Conservation (phyloP, 1,140 invertebrate species). For the Caenorhabditis remanei region DNA sequence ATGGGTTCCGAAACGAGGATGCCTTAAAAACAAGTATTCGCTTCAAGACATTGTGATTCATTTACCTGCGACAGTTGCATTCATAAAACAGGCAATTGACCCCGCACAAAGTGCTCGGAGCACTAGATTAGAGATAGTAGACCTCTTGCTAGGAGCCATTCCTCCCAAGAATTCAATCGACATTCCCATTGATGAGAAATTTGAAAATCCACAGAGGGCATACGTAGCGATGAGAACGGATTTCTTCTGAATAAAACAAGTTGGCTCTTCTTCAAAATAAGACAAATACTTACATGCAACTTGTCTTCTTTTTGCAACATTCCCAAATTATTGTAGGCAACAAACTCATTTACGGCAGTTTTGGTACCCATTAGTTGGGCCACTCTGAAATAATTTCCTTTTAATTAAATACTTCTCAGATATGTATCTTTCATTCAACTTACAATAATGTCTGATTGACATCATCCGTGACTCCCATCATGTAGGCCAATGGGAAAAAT, state of each 20-base stretch:
- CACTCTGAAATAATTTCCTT: constrained; percentile 79
- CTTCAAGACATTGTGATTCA: background rate
- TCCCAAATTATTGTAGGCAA: constrained; percentile 87
- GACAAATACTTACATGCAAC: constrained; percentile 80
- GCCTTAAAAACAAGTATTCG: background rate
- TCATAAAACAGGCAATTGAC: constrained; percentile 89
- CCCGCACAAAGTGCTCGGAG: constrained; percentile 89
- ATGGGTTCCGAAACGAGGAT: background rate
- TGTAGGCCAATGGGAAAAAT: constrained; percentile 87
- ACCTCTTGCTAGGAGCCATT: constrained; percentile 85
- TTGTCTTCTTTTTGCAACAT: constrained; percentile 61
- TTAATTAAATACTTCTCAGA: background rate
- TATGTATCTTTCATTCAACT: background rate
- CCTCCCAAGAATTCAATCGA: constrained; percentile 86
- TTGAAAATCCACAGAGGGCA: constrained; percentile 94
- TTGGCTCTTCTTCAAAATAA: background rate
- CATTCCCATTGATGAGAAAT: constrained; percentile 90
- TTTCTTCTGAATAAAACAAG: constrained; percentile 31
- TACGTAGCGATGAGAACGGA: constrained; percentile 83
- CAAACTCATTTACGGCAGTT: constrained; percentile 91
- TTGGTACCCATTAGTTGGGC: constrained; percentile 89
- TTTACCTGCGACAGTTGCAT: constrained; percentile 89
- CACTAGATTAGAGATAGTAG: constrained; percentile 84
- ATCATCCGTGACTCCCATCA: constrained; percentile 86
- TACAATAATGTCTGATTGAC: constrained; percentile 80